Evolutionary conservation across 1,140 invertebrate species (phyloP).

Genomic region (Nixonia krombeini): DNA sequence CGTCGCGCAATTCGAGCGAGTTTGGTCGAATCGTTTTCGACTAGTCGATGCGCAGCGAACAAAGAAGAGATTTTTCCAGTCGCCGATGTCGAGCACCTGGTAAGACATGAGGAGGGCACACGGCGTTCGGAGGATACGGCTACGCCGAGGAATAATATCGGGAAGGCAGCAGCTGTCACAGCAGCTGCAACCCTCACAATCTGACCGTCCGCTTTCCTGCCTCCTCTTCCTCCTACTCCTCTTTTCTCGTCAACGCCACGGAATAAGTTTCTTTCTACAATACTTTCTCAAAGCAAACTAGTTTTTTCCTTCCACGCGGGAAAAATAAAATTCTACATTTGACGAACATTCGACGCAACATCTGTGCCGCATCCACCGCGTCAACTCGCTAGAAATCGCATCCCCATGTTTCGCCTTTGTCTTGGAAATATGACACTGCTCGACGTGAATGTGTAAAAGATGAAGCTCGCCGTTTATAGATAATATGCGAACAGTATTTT

Average conservation of each 20-base stretch:
- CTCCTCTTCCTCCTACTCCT: constrained; percentile 21
- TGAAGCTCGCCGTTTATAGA: too few relatives aligned
- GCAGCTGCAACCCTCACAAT: constrained; percentile 61
- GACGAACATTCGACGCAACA: too few relatives aligned
- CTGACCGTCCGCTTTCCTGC: constrained; percentile 42
- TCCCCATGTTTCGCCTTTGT: too few relatives aligned
- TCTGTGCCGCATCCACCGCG: too few relatives aligned
- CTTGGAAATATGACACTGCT: too few relatives aligned
- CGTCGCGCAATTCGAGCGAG: too few relatives aligned
- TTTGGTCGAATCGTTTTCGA: constrained; percentile 22
- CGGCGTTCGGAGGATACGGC: constrained; percentile 51
- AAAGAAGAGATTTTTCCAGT: constrained; percentile 53
- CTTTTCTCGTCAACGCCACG: too few relatives aligned
- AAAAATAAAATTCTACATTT: too few relatives aligned
- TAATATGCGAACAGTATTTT: too few relatives aligned
- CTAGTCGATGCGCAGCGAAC: constrained; percentile 37
- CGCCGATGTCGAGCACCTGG: constrained; percentile 57
- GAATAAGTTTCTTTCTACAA: constrained; percentile 10
- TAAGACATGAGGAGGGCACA: constrained; percentile 42
- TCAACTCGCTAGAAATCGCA: too few relatives aligned
- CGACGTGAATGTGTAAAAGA: too few relatives aligned
- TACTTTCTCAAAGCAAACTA: constrained; percentile 3
- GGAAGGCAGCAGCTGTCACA: constrained; percentile 63
- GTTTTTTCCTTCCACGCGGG: too few relatives aligned
- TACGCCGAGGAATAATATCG: constrained; percentile 58